Evolutionary conservation across 2,888 invertebrate genomes (phyloP), one percentile per base, ranked within the genome.

Genomic region (Ectropis crepuscularia): DNA sequence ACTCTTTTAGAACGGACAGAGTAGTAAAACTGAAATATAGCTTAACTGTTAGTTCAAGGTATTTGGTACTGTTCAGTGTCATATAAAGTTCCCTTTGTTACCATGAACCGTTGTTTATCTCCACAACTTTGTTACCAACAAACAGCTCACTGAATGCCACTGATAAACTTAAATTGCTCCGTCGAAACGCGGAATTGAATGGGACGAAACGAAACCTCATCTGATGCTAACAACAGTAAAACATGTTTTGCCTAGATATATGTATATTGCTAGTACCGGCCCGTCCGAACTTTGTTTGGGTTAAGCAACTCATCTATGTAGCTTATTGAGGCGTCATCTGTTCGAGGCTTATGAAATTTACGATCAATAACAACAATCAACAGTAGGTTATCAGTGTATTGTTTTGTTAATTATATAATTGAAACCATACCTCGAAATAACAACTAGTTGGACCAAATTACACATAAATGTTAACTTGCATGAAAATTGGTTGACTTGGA

Each of bases 151-250:
- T 28, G 16, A 28, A 28, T 28, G 9, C 51, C 61, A 55, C 49
- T 58, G 66, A 74, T 74, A 71, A 78, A 81, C 76, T 80, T 78
- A 78, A 78, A 81, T 78, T 81, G 79, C 76, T 76, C 71, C 71
- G 70, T 65, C 62, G 63, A 78, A 75, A 74, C 72, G 68, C 59
- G 57, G 68, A 64, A 70, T 74, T 72, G 71, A 75, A 68, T 74
- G 65, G 63, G 73, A 73, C 66, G 65, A 72, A 67, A 67, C 48
- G 63, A 63, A 59, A 37, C 54, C 16, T 36, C 39, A 10, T n/a
- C 39, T 12, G 9, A 16, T 9, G 8, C 4, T 51, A 46, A 12
- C 7, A 46, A 8, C 50, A 50, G 57, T 58, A 58, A 16, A 50
- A 8, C 38, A 50, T 50, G 10, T 48, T 2, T 8, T 12, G 16